Base-by-base conservation (phyloP, 2,113 vertebrate species). In the Rynchops niger region DNA sequence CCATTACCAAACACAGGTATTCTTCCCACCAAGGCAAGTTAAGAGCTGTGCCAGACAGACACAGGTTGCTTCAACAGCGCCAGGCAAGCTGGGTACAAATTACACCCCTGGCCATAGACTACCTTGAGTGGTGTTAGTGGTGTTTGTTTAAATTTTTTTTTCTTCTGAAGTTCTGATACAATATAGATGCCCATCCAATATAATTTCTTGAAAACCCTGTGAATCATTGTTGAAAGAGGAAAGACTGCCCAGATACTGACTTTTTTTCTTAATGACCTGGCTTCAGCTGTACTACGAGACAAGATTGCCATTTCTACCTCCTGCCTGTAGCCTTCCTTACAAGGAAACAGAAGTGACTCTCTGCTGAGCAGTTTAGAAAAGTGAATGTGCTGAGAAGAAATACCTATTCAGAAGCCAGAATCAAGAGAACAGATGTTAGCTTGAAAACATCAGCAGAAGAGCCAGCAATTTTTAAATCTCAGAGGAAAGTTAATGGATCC, bases 11-110 rank as follows among this genome's bases (percentile, higher is more conserved):
- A 63, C 20, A 45, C 16, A n/a, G 42, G 8, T 29, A 72, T 71
- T 72, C 36, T 45, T 71, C 45, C 50, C 29, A 76, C 25, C 56
- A 70, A 83, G 32, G 27, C 23, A 93, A 66, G 15, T 14, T 25
- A 66, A 40, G 17, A 71, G 32, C 21, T 61, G 34, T 45, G 20
- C 15, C 40, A 76, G 32, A 36, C 36, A 91, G 23, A 38, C 13
- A 45, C 5, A 9, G 34, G 21, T 40, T 0, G 0, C 6, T 77
- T 81, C 58, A 42, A 61, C 2, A 14, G 52, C 2, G 1, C 14
- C 42, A 42, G 30, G 47, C 25, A 72, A 56, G 14, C 16, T 47
- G 42, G 52, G 16, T 34, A 8, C 25, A 50, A 81, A 81, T 56
- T 25, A 56, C 14, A 52, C 4, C 13, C 59, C 16, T 53, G 34